Conservation (phyloP, 2,113 vertebrate species). For the Ageneiosus marmoratus region DNA sequence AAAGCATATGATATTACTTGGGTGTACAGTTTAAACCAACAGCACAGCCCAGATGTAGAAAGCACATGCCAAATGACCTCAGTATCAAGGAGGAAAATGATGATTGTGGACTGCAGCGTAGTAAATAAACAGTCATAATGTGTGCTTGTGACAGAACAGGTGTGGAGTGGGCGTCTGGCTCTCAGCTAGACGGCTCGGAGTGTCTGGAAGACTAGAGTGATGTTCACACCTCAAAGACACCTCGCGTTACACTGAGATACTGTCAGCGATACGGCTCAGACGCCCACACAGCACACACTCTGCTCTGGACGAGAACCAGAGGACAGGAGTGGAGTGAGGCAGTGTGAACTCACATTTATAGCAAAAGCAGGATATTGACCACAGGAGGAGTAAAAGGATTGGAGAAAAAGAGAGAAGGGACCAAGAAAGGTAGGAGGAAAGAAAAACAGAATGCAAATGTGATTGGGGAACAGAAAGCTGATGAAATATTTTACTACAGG, state of each 20-base stretch:
- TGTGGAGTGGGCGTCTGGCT: constrained; percentile 76
- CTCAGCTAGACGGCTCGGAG: constrained; percentile 63
- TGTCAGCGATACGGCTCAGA: constrained; percentile 49
- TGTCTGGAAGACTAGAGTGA: constrained; percentile 69
- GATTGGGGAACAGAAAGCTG: neutral
- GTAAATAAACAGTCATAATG: constrained; percentile 64
- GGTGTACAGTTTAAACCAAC: neutral
- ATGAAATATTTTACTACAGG: neutral
- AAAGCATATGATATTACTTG: neutral
- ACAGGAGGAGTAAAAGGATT: neutral
- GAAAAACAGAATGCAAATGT: neutral
- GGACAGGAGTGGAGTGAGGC: constrained; percentile 39
- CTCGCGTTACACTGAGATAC: constrained; percentile 44
- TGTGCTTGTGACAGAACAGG: constrained; percentile 64
- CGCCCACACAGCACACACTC: constrained; percentile 54
- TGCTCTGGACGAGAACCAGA: constrained; percentile 32
- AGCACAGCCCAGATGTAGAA: constrained; percentile 25
- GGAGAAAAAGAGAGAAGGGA: neutral
- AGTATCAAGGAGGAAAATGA: constrained; percentile 23
- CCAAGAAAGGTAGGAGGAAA: neutral
- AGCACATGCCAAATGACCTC: constrained; percentile 42
- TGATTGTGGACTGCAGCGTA: constrained; percentile 55
- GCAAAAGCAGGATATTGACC: constrained; percentile 22
- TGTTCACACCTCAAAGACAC: constrained; percentile 46
- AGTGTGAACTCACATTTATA: constrained; percentile 11